A percentile compares a stretch with the other conserved stretches of the same genome.
phyloP scores from a whole-genome alignment of 2,797 vertebrate species.

The Labeo calbasu region DNA sequence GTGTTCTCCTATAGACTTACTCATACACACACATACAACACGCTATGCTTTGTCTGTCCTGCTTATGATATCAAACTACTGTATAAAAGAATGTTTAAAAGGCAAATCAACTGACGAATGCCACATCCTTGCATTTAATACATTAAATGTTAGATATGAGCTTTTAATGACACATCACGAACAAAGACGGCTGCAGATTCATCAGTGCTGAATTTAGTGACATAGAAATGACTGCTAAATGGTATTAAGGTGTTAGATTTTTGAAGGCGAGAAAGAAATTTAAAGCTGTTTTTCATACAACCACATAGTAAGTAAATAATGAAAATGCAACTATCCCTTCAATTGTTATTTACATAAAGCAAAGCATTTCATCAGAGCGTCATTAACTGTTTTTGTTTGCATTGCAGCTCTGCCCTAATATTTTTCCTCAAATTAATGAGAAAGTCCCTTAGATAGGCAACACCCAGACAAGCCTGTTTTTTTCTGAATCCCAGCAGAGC shows the following conservation, averaged over 20 bases:
- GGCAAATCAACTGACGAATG: background rate
- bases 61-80: background rate
- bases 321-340: background rate
- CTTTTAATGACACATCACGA: background rate
- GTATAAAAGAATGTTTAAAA: background rate
- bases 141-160: background rate
- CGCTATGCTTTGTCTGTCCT: background rate
- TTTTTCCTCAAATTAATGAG: background rate
- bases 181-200: constrained; percentile 7
- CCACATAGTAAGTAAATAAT: too few relatives aligned
- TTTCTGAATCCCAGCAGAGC: background rate
- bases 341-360: background rate
- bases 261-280: background rate
- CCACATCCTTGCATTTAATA: background rate
- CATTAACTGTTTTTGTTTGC: background rate
- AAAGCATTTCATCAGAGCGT: background rate
- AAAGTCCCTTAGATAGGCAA: background rate
- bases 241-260: background rate
- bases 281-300: too few relatives aligned
- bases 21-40: constrained; percentile 1
- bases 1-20: constrained; percentile 29
- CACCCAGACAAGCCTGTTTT: background rate
- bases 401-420: background rate
- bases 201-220: background rate
- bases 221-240: background rate